phyloP scores from a whole-genome alignment of 2,113 vertebrate species.

The Camelus bactrianus region DNA sequence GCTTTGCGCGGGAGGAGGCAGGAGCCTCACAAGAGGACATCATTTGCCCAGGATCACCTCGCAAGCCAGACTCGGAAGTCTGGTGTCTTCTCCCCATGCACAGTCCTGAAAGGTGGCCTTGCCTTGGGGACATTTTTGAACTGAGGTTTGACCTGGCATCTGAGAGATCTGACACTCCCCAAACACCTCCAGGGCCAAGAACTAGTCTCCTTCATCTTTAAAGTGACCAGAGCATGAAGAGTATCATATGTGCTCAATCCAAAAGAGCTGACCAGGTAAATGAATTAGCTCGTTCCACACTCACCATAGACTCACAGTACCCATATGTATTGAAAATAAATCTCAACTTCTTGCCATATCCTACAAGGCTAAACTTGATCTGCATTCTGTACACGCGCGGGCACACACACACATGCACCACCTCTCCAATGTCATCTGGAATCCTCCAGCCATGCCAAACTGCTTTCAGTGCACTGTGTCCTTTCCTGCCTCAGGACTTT shows the following conservation, averaged over 20 bases:
- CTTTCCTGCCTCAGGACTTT: background rate
- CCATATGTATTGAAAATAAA: background rate
- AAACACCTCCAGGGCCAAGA: background rate
- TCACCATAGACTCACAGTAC: accelerated
- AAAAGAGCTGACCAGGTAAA: background rate
- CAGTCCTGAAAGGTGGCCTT: background rate
- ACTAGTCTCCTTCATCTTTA: background rate
- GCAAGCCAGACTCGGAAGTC: too few species aligned
- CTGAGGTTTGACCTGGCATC: background rate
- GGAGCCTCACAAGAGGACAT: background rate
- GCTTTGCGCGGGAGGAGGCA: background rate
- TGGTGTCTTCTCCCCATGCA: background rate
- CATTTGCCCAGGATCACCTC: background rate
- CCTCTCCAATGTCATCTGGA: background rate
- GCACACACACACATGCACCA: background rate
- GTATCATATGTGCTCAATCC: accelerated
- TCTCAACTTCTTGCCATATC: background rate
- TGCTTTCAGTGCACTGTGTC: background rate
- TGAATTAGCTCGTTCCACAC: too few species aligned
- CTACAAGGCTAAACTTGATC: background rate
- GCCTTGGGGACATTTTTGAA: background rate
- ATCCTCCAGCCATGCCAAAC: background rate
- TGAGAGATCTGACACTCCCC: background rate
- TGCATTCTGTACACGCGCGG: background rate
- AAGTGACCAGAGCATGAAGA: background rate